Evolutionary conservation across 2,797 vertebrate genomes (phyloP), one percentile per base, ranked within the genome.

Genomic region (Sebastes vulpes): DNA sequence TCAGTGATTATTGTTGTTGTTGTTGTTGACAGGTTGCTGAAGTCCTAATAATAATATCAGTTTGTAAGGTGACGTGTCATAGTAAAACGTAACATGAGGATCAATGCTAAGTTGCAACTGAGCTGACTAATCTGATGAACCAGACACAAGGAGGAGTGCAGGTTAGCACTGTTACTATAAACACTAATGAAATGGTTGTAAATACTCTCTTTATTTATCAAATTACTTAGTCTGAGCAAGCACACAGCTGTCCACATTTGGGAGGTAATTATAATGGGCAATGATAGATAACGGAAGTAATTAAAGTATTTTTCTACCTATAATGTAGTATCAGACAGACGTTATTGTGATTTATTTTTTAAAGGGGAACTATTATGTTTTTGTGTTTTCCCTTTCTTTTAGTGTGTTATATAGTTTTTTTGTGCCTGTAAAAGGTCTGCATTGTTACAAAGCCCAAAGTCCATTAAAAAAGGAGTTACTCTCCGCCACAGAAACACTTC

Each of bases 1-100:
- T 18, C 9, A 12, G 16, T 1, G 16, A 4, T 9, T 16, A 16
- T 0, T 23, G 23, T 23, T 23, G 23, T 23, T 58, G 35, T 5
- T 48, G 29, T 18, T 46, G 20, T 26, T 32, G 28, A 20, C 14
- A 2, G 16, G 25, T 20, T 4, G 21, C 18, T 28, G 23, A n/a
- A 65, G 42, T 46, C 16, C 2, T 11, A 16, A 9, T 21, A 6
- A 23, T 4, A 6, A 9, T 29, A 52, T 21, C 38, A 46, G 18
- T 64, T 31, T 73, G 8, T 70, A 9, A 50, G 80, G 23, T 92
- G 90, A 94, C 90, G 91, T 95, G 93, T 93, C 93, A 75, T 79
- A 72, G 74, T 52, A 61, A 72, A 59, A 63, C 42, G 18, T 20
- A 53, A 65, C 26, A 32, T 59, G 52, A 75, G 76, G 85, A 80